These are phyloP conservation scores for Epicauta chinensis DNA, from an alignment of 1,140 invertebrate genomes.

Conservation along the genomic window DNA sequence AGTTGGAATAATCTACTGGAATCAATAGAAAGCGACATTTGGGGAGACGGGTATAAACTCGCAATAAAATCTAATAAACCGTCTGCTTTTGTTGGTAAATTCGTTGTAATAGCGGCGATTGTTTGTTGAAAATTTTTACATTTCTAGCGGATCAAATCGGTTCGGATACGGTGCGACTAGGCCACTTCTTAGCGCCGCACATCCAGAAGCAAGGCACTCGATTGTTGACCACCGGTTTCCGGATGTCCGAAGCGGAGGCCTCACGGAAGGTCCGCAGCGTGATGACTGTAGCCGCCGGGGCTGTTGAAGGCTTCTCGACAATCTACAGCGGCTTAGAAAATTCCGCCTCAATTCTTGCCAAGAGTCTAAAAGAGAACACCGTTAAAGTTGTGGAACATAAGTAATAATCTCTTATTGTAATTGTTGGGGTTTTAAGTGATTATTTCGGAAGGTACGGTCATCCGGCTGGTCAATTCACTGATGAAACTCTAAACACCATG, in stretches of 20 bases:
- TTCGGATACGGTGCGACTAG: conserved; percentile 54
- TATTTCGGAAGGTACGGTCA: conserved; percentile 56
- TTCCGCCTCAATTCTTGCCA: conserved; percentile 57
- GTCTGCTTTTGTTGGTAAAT: too few species aligned
- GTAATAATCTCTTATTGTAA: conserved; percentile 39
- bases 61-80: too few species aligned
- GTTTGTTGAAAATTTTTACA: too few species aligned
- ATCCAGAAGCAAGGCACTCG: conserved; percentile 56
- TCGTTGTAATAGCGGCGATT: too few species aligned
- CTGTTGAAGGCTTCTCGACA: conserved; percentile 61
- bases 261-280: conserved; percentile 54
- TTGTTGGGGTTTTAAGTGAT: too few species aligned
- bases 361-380: conserved; percentile 59
- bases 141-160: conserved; percentile 56
- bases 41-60: too few species aligned
- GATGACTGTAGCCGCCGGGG: conserved; percentile 60
- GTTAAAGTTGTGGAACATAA: conserved; percentile 64
- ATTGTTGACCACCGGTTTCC: conserved; percentile 50
- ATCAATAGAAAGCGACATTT: too few species aligned
- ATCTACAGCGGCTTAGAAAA: conserved; percentile 61
- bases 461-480: conserved; percentile 51
- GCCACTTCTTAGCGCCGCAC: conserved; percentile 58
- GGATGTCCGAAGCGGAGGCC: conserved; percentile 48
- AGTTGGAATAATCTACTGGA: too few species aligned
- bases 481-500: conserved; percentile 54